Evolutionary conservation across 2,888 invertebrate species (phyloP), one percentile per base, ranked within the genome.

Genomic region (Arctia plantaginis): DNA sequence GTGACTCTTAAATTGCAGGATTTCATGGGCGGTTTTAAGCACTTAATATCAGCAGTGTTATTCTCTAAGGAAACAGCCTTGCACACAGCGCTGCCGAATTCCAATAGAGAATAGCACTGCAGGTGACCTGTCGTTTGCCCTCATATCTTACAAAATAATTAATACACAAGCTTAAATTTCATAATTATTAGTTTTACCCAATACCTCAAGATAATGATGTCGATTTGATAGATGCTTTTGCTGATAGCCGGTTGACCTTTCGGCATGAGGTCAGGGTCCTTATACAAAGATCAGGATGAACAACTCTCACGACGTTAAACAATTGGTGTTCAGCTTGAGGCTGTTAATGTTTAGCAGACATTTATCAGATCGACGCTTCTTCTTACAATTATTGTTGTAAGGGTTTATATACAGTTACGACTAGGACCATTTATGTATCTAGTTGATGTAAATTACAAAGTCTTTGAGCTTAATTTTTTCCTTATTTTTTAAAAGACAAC

Each of bases 301-400:
- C 30, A 27, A 62, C 33, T 35, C 69, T 23, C 75, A 70, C 72
- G 71, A 73, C 70, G 64, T 76, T 66, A 75, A 87, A 88, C 83
- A 85, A 80, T 80, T 55, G 75, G 77, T 77, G 66, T 72, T 71
- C 70, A 69, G 84, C 87, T 82, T 77, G 73, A 76, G 85, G 85
- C 82, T 77, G 68, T 82, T 80, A 88, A 87, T 87, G 87, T 87
- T 85, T 83, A 84, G 80, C 76, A 80, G 66, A 69, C 39, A 71
- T 73, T 71, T 85, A 85, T 87, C 87, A 71, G 86, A 85, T 87
- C 78, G 69, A 64, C 59, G 78, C 77, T 73, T 82, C 80, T 87
- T 85, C 88, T 85, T 87, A 86, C 87, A 86, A 77, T 71, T n/a
- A 4, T 4, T 67, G 1, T n/a, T 55, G 18, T 75, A 72, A 82